Evolutionary conservation across 2,888 invertebrate species (phyloP), one percentile per base, ranked within the genome.

Genomic region (Cordilura impudica): DNA sequence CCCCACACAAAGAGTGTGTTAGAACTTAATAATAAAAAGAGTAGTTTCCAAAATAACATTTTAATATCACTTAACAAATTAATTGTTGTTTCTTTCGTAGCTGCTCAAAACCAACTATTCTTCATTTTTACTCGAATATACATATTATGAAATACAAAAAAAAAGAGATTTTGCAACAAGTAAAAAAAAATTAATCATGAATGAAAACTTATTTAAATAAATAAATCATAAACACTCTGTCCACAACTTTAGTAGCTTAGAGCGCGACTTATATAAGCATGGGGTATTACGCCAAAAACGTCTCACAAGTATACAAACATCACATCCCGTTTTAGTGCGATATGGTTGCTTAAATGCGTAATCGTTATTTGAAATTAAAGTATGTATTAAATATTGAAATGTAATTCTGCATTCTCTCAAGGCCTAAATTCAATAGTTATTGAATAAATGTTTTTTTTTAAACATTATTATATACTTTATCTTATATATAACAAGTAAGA

Each of bases 271-370:
- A 18, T 43, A 45, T 35, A 56, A 54, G 56, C 54, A 75, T 49
- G 63, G 56, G n/a, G n/a, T n/a, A 26, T 26, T 21, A 26, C 26
- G 56, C 23, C 47, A 43, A 58, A 65, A 53, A 19, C 35, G 49
- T 43, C 53, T 43, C 31, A 67, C 61, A 53, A 47, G 67, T 73
- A 74, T 71, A 31, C n/a, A n/a, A n/a, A n/a, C 78, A 74, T 74
- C 74, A 78, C 60, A 71, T 74, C 78, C 75, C 66, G 74, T 78
- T 72, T 18, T 19, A 39, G 18, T 43, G 39, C 18, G 66, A 77
- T 71, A 77, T 29, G 71, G 21, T 29, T 21, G 54, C 69, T 16
- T 54, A 31, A 43, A 16, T 61, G 2, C 54, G 53, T 67, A 67
- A 67, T 74, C 74, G 67, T 39, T 60, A 66, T 51, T 51, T 12